Evolutionary conservation across 2,113 vertebrate genomes (phyloP).

Genomic region (Grantiella picta): DNA sequence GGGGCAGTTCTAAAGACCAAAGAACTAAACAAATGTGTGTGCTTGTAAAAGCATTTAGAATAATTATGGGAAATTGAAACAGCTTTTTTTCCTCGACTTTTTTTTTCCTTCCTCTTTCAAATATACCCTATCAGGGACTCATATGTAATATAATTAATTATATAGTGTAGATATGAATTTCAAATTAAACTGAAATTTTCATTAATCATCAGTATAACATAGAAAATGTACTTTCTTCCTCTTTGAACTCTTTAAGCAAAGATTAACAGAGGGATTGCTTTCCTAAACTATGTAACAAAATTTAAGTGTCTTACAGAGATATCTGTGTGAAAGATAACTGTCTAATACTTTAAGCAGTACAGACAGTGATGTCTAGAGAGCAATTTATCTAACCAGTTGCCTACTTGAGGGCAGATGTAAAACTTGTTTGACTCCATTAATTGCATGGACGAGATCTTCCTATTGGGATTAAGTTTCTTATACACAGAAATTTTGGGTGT

Average conservation of each 20-base stretch:
- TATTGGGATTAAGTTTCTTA: not conserved
- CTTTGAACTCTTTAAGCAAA: not conserved
- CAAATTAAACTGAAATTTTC: not conserved
- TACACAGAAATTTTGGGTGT: not conserved
- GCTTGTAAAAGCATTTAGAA: not conserved
- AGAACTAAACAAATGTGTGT: not conserved
- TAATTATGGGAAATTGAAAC: not conserved
- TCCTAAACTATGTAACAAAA: not conserved
- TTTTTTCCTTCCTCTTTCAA: fast-evolving
- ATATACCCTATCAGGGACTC: not conserved
- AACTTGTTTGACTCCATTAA: not conserved
- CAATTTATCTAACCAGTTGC: not conserved
- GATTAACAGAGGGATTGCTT: not conserved
- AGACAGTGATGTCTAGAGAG: not conserved
- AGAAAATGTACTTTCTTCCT: not conserved
- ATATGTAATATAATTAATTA: not conserved
- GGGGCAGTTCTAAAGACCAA: not conserved
- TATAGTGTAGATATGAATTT: not conserved
- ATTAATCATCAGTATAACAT: not conserved
- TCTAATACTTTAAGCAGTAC: not conserved
- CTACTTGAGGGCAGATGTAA: not conserved
- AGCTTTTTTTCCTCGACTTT: not conserved
- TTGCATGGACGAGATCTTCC: not conserved
- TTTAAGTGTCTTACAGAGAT: not conserved
- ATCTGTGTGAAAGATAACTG: not conserved